Evolutionary conservation across 2,797 vertebrate genomes (phyloP).

Genomic region (Mallotus villosus): DNA sequence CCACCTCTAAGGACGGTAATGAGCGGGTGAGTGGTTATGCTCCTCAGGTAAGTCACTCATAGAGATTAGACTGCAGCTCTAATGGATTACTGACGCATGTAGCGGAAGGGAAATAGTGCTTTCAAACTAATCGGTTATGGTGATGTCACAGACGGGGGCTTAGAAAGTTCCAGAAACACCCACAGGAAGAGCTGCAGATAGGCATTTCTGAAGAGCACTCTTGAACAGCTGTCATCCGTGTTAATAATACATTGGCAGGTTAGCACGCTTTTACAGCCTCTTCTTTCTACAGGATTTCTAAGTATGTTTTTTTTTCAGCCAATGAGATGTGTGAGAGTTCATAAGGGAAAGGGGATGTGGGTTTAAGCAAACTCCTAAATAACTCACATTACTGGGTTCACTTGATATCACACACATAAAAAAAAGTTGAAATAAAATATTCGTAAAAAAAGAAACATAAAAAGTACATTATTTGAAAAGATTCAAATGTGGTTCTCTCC

Average conservation of each 20-base stretch:
- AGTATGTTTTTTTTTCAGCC: neutral
- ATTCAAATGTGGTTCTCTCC: conserved; percentile 65
- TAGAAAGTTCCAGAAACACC: conserved; percentile 4
- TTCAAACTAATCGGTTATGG: conserved; percentile 22
- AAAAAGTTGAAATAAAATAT: conserved; percentile 59
- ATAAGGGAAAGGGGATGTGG: conserved; percentile 19
- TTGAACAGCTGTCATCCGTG: neutral
- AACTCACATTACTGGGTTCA: conserved; percentile 36
- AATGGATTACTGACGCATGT: conserved; percentile 32
- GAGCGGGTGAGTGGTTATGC: conserved; percentile 8
- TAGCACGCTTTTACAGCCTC: neutral
- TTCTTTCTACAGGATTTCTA: neutral
- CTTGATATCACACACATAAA: conserved; percentile 48
- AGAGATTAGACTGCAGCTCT: conserved; percentile 22
- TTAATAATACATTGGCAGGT: neutral
- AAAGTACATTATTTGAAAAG: conserved; percentile 53
- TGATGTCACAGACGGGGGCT: conserved; percentile 15
- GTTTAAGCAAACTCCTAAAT: conserved; percentile 54
- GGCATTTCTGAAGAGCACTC: neutral
- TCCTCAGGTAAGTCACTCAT: conserved; percentile 27
- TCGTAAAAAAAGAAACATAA: conserved; percentile 46
- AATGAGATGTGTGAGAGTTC: neutral
- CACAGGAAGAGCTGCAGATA: neutral
- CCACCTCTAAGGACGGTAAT: too few relatives aligned
- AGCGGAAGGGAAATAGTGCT: conserved; percentile 12